These are phyloP conservation scores for Akabosia matsudoensis DNA, from an alignment of 1,140 invertebrate genomes.

Conservation along the genomic window DNA sequence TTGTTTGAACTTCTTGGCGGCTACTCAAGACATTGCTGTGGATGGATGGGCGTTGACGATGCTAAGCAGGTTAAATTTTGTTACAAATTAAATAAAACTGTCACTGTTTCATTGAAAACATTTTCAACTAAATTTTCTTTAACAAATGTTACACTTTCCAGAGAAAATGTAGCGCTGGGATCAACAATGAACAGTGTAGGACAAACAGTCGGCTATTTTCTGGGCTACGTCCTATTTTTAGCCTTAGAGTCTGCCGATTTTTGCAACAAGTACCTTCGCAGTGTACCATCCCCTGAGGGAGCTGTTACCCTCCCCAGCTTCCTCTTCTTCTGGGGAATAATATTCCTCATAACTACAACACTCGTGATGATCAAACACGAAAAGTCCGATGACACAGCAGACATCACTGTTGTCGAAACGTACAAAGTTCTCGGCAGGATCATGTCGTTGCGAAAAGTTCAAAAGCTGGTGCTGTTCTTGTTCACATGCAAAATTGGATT, in stretches of 20 bases:
- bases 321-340: constrained; percentile 90
- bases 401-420: constrained; percentile 67
- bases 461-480: constrained; percentile 71
- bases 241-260: constrained; percentile 95
- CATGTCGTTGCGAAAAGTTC: constrained; percentile 76
- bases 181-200: constrained; percentile 98
- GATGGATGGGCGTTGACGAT: constrained; percentile 99
- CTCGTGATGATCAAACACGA: constrained; percentile 88
- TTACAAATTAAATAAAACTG: background rate
- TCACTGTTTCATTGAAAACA: background rate
- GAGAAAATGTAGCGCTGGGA: constrained; percentile 95
- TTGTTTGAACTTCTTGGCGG: constrained; percentile 88
- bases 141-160: too few relatives aligned
- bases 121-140: constrained; percentile 16
- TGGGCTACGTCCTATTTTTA: constrained; percentile 96
- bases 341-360: constrained; percentile 87
- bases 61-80: constrained; percentile 70
- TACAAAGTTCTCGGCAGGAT: constrained; percentile 83
- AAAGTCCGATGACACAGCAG: constrained; percentile 51
- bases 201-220: constrained; percentile 95
- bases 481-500: constrained; percentile 86
- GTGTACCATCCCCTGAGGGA: background rate
- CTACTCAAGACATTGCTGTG: constrained; percentile 98
- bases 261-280: constrained; percentile 86
- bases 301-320: constrained; percentile 56